Base-by-base conservation (phyloP, 2,797 vertebrate genomes). In the Sphenopsis melanotis region DNA sequence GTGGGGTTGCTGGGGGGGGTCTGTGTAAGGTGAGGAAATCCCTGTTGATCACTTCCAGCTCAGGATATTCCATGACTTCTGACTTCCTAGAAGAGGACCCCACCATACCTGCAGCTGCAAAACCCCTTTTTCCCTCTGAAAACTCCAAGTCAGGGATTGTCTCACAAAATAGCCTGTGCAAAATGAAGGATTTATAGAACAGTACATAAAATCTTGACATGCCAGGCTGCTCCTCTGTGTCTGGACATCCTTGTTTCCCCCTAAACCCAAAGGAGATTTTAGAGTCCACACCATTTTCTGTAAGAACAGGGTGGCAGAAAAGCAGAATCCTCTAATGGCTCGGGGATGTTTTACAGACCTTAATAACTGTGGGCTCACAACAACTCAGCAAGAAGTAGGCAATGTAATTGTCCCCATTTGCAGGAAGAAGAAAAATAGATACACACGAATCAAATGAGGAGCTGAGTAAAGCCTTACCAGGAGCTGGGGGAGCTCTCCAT, bases 371-470 rank as follows among this genome's bases (percentile, higher is more conserved):
- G 5, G 61, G 49, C 69, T 89, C 49, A 34, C 65, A 91, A 85
- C 59, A 80, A 30, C 44, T 61, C 81, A 21, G 44, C 22, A 22
- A 83, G 87, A 94, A 83, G 81, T 41, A 86, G 70, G 50, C 76
- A 26, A 41, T 39, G 18, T 83, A 93, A 93, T 86, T 78, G 87
- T 75, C 69, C 69, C 60, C 57, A 41, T 93, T 85, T 89, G 61
- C 86, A 86, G 65, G 72, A 6, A 34, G 83, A 87, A 89, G 78
- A 95, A 85, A 76, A 85, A 88, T n/a, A 79, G 80, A 47, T 50
- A 34, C 46, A 26, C 32, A 14, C 9, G 34, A 61, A 65, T 78
- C 75, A 86, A 89, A 60, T 78, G 82, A 76, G 65, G 64, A 57
- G 57, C 42, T 90, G 78, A 94, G 89, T 46, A 64, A 85, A 66